Base-by-base conservation (phyloP, 1,140 invertebrate genomes). In the Scaptomyza montana region DNA sequence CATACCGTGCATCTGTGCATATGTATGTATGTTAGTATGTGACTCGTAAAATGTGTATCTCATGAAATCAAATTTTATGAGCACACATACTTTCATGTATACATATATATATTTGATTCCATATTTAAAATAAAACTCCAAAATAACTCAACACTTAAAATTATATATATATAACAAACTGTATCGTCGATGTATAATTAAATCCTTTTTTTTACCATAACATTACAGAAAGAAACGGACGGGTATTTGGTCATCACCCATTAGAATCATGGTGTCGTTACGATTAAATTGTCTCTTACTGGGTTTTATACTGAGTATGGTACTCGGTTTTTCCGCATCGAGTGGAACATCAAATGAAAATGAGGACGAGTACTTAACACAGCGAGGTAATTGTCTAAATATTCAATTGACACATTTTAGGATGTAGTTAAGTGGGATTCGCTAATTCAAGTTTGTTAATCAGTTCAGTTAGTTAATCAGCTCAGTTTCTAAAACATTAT, bases 331-430 rank as follows among this genome's bases (percentile, higher is more conserved):
- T 36, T 43, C 61, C 25, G 61, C 41, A n/a, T 33, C 53, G 9
- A 28, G 49, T 41, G 78, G 43, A 25, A 51, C 65, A 12, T 91
- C 86, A n/a, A 85, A 56, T 67, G 90, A 91, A 72, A 91, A 81
- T 53, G 90, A 91, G 45, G 90, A 91, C 47, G 90, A 90, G 60
- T 91, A 91, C 70, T 39, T 91, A 46, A 85, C 82, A 57, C 90
- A 87, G 45, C 73, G 79, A 87, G 90, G 90, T 16, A 16, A 16
- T 16, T 91, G 53, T 3, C 60, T 74, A 30, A 30, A 30, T 30
- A 30, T 30, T 16, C 16, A 16, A 16, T 16, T 16, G 16, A 16
- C 16, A 16, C 16, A 16, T 16, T 16, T 16, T 16, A 16, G 16
- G 16, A 16, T 16, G 16, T 1, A 16, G 16, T 16, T 1, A 16